These are phyloP conservation scores for Vanacampus margaritifer DNA, from an alignment of 2,113 vertebrate species.

Conservation along the genomic window DNA sequence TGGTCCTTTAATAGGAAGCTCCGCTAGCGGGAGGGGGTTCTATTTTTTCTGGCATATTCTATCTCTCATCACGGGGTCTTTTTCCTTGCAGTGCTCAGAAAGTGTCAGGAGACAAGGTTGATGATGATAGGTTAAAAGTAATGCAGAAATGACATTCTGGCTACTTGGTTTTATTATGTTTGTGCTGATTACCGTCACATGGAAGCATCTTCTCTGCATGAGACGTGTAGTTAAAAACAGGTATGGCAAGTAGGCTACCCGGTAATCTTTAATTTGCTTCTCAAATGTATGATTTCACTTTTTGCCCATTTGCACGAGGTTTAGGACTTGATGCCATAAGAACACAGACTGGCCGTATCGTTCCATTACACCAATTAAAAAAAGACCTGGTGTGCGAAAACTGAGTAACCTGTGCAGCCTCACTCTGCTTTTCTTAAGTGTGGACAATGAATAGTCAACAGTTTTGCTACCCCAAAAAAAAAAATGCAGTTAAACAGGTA, in stretches of 20 bases:
- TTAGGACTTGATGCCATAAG: slow-evolving; percentile 65
- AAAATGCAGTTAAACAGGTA: no score
- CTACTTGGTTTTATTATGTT: slow-evolving; percentile 63
- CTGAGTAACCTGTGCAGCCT: slow-evolving; percentile 39
- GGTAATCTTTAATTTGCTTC: neutral
- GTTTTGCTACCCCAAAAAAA: slow-evolving; percentile 35
- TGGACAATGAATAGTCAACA: neutral
- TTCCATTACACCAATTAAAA: slow-evolving; percentile 83
- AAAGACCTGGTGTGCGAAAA: slow-evolving; percentile 68
- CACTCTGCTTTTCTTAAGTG: neutral
- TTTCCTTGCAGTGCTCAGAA: slow-evolving; percentile 38
- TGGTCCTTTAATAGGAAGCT: slow-evolving; percentile 44
- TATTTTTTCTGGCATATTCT: slow-evolving; percentile 50
- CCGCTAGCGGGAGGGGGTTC: slow-evolving; percentile 37
- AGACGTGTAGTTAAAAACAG: slow-evolving; percentile 31
- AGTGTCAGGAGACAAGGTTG: slow-evolving; percentile 56
- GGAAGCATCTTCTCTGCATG: slow-evolving; percentile 26
- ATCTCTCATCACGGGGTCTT: slow-evolving; percentile 46
- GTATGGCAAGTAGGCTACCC: no score
- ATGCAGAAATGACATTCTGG: slow-evolving; percentile 66
- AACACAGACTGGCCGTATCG: slow-evolving; percentile 79
- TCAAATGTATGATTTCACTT: slow-evolving; percentile 1
- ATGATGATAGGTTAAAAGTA: slow-evolving; percentile 67
- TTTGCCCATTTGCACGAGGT: slow-evolving; percentile 51
- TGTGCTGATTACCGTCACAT: slow-evolving; percentile 55